A percentile compares a stretch with the other conserved stretches of the same genome.
Evolutionary conservation across 2,888 invertebrate genomes (phyloP).

Genomic region (Julus scandinavius): DNA sequence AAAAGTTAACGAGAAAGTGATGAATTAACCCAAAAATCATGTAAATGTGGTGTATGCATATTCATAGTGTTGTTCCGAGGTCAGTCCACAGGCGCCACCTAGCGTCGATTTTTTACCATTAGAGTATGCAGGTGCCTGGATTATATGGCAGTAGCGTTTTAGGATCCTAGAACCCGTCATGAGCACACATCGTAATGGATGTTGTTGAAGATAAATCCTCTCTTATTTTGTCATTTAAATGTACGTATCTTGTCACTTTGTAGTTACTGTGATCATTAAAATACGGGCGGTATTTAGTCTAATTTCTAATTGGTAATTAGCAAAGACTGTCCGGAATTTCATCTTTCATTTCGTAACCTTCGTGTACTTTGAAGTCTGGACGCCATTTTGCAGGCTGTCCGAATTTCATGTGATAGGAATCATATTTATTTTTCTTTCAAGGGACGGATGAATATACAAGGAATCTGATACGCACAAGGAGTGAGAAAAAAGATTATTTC

Average conservation of each 20-base stretch:
- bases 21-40: too few species aligned
- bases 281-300: background rate
- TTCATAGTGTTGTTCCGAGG: too few species aligned
- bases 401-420: background rate
- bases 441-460: conserved; percentile 52
- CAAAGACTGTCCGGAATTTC: background rate
- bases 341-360: background rate
- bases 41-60: too few species aligned
- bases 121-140: too few species aligned
- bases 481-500: conserved; percentile 42
- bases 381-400: conserved; percentile 36
- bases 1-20: too few species aligned
- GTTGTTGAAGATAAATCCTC: conserved; percentile 16
- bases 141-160: too few species aligned
- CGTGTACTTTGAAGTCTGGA: background rate
- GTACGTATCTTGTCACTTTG: background rate
- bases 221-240: conserved; percentile 49
- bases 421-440: conserved; percentile 10
- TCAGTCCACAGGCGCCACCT: too few species aligned
- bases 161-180: too few species aligned
- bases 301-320: background rate
- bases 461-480: conserved; percentile 28
- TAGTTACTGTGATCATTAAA: background rate
- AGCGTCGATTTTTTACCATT: too few species aligned
- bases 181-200: background rate